A percentile compares a stretch with the other conserved stretches of the same genome.
Evolutionary conservation across 2,797 vertebrate genomes (phyloP).

Genomic region (Periophthalmus magnuspinnatus): DNA sequence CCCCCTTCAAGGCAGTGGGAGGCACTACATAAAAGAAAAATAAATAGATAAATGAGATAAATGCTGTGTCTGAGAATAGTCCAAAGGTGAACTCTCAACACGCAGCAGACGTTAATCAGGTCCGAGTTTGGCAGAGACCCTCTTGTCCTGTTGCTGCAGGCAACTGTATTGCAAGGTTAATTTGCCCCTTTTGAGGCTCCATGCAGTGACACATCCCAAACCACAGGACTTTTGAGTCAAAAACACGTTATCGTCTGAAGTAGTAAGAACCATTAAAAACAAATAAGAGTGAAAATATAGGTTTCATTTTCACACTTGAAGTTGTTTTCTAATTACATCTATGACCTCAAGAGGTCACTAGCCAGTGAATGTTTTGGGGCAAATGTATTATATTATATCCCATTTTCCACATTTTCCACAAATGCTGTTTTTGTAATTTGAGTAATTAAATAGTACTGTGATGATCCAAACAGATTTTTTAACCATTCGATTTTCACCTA

Average conservation of each 20-base stretch:
- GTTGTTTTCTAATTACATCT: neutral
- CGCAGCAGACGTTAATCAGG: slow-evolving; percentile 25
- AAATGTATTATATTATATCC: no score
- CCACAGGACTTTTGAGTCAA: neutral
- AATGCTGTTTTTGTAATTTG: no score
- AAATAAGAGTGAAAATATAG: no score
- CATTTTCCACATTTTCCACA: no score
- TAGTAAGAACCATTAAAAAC: neutral
- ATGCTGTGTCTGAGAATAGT: slow-evolving; percentile 62
- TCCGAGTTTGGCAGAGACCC: slow-evolving; percentile 43
- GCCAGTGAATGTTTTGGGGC: neutral
- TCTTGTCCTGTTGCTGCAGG: slow-evolving; percentile 44
- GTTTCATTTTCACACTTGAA: neutral
- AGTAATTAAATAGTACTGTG: no score
- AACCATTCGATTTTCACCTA: neutral
- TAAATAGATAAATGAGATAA: slow-evolving; percentile 27
- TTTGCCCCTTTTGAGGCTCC: slow-evolving; percentile 30
- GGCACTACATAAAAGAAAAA: slow-evolving; percentile 15
- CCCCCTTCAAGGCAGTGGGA: neutral
- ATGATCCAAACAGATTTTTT: neutral
- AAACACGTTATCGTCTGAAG: neutral
- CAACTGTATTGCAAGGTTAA: slow-evolving; percentile 48
- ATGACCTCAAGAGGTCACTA: neutral
- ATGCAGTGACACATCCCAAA: slow-evolving; percentile 14
- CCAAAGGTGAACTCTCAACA: slow-evolving; percentile 15